Percentiles rank a stretch among this genome's conserved stretches.
Evolutionary conservation across 2,113 vertebrate genomes (phyloP).

Genomic region (Crotalus helleri): DNA sequence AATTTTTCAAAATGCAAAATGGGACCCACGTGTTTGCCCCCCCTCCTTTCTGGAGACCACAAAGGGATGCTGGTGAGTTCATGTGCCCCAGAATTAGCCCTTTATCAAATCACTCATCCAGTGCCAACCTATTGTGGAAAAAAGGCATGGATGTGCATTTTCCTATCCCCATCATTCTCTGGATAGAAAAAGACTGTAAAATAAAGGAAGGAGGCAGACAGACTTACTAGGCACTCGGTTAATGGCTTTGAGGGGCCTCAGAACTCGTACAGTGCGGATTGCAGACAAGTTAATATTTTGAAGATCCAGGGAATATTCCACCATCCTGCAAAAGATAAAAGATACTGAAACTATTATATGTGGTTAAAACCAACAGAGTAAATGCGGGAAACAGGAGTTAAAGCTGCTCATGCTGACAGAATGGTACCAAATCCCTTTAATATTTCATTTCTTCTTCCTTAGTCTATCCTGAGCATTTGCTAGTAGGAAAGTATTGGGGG

Average conservation of each 20-base stretch:
- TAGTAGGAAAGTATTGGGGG: background rate
- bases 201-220: background rate
- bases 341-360: slow-evolving; percentile 13
- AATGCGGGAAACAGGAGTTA: background rate
- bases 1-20: background rate
- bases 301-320: slow-evolving; percentile 96
- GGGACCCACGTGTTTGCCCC: background rate
- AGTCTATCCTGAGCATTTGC: background rate
- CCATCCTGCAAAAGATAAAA: slow-evolving; percentile 80
- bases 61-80: background rate
- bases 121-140: background rate
- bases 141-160: background rate
- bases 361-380: background rate
- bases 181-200: background rate
- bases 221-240: slow-evolving; percentile 97
- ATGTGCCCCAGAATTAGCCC: background rate
- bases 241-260: slow-evolving; percentile 97
- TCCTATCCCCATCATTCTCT: background rate
- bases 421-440: background rate
- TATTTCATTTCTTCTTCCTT: background rate
- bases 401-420: background rate
- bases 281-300: slow-evolving; percentile 98
- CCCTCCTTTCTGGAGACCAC: background rate
- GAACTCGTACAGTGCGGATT: slow-evolving; percentile 93
- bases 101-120: background rate